phyloP scores from a whole-genome alignment of 2,113 vertebrate species.

The Anser cygnoides region DNA sequence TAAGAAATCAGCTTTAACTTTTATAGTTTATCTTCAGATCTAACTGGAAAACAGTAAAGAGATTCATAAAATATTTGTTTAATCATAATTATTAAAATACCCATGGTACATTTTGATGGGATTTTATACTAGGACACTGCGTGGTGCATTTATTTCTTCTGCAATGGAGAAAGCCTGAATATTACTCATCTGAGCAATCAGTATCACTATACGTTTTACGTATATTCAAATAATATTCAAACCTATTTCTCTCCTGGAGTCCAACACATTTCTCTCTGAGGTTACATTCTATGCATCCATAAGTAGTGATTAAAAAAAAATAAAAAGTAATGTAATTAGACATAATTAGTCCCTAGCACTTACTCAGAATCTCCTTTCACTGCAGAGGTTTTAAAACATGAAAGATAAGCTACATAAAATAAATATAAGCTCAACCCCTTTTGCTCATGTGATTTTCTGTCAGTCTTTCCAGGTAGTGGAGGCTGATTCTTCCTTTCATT shows the following conservation, averaged over 20 bases:
- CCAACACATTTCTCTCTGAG: rapidly evolving
- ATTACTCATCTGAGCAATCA: not conserved
- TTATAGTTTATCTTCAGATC: not conserved
- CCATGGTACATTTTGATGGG: not conserved
- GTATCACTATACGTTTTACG: not conserved
- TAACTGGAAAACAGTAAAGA: not conserved
- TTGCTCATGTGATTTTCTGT: not conserved
- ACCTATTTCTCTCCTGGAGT: not conserved
- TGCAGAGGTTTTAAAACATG: not conserved
- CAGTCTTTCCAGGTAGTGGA: not conserved
- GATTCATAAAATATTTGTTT: not conserved
- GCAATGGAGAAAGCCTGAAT: not conserved
- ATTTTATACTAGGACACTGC: not conserved
- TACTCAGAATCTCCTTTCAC: not conserved
- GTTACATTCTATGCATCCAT: not conserved
- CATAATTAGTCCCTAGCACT: not conserved
- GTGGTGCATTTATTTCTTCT: not conserved
- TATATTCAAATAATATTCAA: not conserved
- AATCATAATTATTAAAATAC: not conserved
- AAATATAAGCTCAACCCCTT: not conserved
- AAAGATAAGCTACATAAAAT: not conserved
- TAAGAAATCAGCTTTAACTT: not conserved
- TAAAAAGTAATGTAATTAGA: no score
- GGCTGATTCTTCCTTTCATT: not conserved
- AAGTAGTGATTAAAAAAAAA: not conserved